Percentiles rank a stretch among this genome's conserved stretches.
phyloP scores from a whole-genome alignment of 37 sponge, comb jelly and placozoan species.

The Haliclona indistincta region DNA sequence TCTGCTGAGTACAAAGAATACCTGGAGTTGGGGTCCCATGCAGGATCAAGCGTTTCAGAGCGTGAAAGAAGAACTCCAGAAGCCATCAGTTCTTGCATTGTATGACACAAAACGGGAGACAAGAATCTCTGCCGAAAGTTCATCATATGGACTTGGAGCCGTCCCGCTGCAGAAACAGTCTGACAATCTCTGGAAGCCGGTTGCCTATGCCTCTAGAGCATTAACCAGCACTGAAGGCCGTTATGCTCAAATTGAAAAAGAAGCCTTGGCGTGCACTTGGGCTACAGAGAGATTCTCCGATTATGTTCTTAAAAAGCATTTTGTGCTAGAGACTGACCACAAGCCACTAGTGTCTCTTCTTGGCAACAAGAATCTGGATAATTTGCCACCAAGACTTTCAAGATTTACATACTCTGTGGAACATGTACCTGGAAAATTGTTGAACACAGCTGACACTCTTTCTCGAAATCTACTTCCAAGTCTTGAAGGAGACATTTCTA shows the following conservation, averaged over 20 bases:
- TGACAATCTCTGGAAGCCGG: constrained; percentile 15
- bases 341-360: constrained; percentile 41
- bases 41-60: constrained; percentile 20
- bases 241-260: constrained; percentile 61
- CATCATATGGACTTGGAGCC: constrained; percentile 34
- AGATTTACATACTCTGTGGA: too few relatives aligned
- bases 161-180: constrained; percentile 20
- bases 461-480: too few relatives aligned
- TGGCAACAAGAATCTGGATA: constrained; percentile 23
- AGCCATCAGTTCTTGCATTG: constrained; percentile 15
- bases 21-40: constrained; percentile 27
- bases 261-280: constrained; percentile 40
- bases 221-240: constrained; percentile 33
- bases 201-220: constrained; percentile 44
- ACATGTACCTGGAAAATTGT: too few relatives aligned
- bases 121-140: constrained; percentile 27
- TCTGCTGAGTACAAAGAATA: constrained; percentile 10
- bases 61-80: constrained; percentile 33
- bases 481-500: too few relatives aligned
- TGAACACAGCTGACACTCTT: too few relatives aligned
- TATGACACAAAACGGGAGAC: constrained; percentile 25
- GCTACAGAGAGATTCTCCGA: constrained; percentile 41
- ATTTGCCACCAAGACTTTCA: constrained; percentile 20
- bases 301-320: constrained; percentile 20
- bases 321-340: constrained; percentile 42